These are phyloP conservation scores for Salvelinus fontinalis DNA, from an alignment of 2,113 vertebrate genomes.

Conservation along the genomic window DNA sequence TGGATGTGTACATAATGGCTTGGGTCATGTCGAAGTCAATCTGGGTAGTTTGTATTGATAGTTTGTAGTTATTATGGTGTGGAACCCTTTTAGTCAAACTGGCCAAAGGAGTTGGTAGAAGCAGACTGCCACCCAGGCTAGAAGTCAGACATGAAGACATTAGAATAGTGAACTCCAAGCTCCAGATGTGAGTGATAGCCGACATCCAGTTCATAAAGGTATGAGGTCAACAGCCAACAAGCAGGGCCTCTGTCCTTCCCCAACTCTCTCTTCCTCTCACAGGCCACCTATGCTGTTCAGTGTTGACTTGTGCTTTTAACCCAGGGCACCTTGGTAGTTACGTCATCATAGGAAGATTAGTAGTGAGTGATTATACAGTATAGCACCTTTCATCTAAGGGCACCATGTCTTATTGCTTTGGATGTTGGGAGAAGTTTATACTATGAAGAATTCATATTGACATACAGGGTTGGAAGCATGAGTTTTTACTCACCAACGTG, in stretches of 20 bases:
- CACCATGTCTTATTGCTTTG: neutral
- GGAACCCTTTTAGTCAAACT: no score
- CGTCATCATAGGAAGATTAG: constrained; percentile 41
- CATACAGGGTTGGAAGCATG: no score
- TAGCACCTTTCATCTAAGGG: neutral
- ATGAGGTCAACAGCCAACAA: neutral
- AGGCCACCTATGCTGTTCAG: constrained; percentile 51
- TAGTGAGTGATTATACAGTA: constrained; percentile 36
- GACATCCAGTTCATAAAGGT: neutral
- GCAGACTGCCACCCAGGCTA: neutral
- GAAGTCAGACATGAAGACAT: neutral
- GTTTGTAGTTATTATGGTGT: no score
- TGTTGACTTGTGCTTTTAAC: constrained; percentile 24
- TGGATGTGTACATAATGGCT: neutral
- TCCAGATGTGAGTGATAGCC: no score
- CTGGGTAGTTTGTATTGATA: no score
- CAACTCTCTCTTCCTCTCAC: neutral
- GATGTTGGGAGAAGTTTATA: neutral
- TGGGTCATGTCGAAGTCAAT: neutral
- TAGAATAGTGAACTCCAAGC: no score
- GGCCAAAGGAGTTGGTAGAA: no score
- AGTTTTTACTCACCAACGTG: no score
- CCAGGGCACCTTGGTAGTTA: constrained; percentile 10
- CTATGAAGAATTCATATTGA: neutral
- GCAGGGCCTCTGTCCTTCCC: neutral